Percentiles rank a stretch among this genome's conserved stretches.
These are phyloP conservation scores for Motacilla alba DNA, from an alignment of 2,113 vertebrate species.

Conservation along the genomic window DNA sequence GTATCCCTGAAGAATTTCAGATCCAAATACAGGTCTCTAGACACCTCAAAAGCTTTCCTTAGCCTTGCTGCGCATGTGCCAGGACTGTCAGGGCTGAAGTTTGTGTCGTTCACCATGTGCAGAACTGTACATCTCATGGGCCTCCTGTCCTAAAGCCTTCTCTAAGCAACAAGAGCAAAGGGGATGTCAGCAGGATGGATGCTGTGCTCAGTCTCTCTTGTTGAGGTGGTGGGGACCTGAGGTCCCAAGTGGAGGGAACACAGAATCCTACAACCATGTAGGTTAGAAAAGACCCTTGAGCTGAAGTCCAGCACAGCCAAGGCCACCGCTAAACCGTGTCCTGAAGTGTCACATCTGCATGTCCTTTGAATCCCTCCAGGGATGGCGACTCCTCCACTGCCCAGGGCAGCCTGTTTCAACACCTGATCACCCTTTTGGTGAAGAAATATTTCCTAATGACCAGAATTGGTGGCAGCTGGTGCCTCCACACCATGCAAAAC, in stretches of 20 bases:
- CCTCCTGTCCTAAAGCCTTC: neutral
- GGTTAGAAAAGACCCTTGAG: neutral
- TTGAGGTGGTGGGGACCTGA: neutral
- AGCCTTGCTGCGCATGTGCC: neutral
- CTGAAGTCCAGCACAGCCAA: neutral
- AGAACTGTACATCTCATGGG: neutral
- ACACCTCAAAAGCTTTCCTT: neutral
- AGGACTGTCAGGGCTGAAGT: neutral
- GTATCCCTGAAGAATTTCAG: neutral
- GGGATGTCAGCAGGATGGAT: neutral
- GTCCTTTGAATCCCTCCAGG: neutral
- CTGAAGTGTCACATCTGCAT: no score
- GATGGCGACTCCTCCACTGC: fast-evolving
- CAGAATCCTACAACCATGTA: neutral
- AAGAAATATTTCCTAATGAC: neutral
- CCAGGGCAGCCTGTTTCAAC: neutral
- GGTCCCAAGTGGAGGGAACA: neutral
- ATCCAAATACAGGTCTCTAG: neutral
- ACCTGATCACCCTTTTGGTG: neutral
- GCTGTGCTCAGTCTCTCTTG: neutral
- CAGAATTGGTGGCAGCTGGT: neutral
- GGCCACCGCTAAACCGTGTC: neutral
- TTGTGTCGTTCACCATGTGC: neutral
- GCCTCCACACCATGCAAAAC: neutral
- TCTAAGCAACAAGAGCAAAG: neutral